These are phyloP conservation scores for Barypeithes pellucidus DNA, from an alignment of 2,888 invertebrate genomes.

Conservation along the genomic window DNA sequence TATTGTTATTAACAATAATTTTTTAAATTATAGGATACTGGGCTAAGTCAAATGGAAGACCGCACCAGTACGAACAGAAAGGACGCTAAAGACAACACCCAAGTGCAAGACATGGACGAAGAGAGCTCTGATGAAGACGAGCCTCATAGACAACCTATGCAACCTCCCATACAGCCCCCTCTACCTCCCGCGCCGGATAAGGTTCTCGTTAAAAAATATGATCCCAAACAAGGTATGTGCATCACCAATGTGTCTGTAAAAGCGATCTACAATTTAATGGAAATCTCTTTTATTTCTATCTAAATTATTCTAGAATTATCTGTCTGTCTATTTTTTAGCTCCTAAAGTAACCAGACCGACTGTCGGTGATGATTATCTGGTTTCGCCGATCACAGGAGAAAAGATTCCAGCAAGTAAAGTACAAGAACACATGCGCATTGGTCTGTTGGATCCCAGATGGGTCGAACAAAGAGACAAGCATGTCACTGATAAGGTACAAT, in stretches of 20 bases:
- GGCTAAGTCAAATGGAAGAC: slow-evolving; percentile 81
- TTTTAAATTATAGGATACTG: slow-evolving; percentile 70
- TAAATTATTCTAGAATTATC: too few species aligned
- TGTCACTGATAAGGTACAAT: slow-evolving; percentile 84
- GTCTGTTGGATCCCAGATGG: slow-evolving; percentile 96
- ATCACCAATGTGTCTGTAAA: too few species aligned
- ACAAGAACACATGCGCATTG: slow-evolving; percentile 98
- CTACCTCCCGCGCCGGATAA: slow-evolving; percentile 92
- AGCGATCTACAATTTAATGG: too few species aligned
- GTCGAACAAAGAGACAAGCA: slow-evolving; percentile 96
- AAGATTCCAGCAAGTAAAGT: slow-evolving; percentile 97
- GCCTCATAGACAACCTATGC: slow-evolving; percentile 63
- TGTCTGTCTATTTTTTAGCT: slow-evolving; percentile 66
- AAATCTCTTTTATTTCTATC: too few species aligned
- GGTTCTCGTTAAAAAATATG: slow-evolving; percentile 96
- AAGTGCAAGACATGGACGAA: slow-evolving; percentile 92
- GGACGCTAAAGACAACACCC: slow-evolving; percentile 69
- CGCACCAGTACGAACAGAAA: slow-evolving; percentile 72
- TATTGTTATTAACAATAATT: too few species aligned
- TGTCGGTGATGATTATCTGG: slow-evolving; percentile 90
- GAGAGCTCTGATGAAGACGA: slow-evolving; percentile 84
- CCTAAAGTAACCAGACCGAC: slow-evolving; percentile 76
- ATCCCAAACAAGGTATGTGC: slow-evolving; percentile 90
- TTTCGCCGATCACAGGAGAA: slow-evolving; percentile 98
- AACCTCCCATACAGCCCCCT: slow-evolving; percentile 75